phyloP scores from a whole-genome alignment of 2,113 vertebrate genomes.

The Ochotona curzoniae region DNA sequence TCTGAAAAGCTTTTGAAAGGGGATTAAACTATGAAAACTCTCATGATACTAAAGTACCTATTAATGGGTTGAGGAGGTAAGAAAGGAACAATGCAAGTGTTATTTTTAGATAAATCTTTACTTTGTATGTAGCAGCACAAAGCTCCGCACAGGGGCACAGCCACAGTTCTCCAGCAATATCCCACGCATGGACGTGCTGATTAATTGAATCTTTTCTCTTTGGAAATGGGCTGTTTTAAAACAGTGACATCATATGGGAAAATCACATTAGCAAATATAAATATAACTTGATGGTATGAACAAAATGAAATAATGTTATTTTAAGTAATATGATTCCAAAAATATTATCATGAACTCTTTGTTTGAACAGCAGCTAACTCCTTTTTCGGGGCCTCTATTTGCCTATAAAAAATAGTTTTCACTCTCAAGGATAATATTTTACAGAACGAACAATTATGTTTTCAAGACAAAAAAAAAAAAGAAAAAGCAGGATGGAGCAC shows the following conservation, averaged over 20 bases:
- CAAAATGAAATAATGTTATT: neutral
- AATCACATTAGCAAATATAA: slow-evolving; percentile 71
- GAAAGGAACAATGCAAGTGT: slow-evolving; percentile 90
- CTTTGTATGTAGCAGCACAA: slow-evolving; percentile 88
- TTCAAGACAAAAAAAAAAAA: slow-evolving; percentile 75
- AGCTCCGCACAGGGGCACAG: slow-evolving; percentile 82
- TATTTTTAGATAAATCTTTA: slow-evolving; percentile 91
- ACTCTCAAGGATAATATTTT: slow-evolving; percentile 75
- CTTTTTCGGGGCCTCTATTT: slow-evolving; percentile 48
- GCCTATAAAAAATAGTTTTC: slow-evolving; percentile 66
- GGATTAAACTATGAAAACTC: slow-evolving; percentile 99
- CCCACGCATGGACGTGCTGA: slow-evolving; percentile 78
- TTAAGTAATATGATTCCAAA: neutral
- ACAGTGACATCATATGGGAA: slow-evolving; percentile 64
- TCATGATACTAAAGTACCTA: slow-evolving; percentile 98
- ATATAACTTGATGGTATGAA: neutral
- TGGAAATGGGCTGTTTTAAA: slow-evolving; percentile 76
- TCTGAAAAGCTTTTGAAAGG: slow-evolving; percentile 98
- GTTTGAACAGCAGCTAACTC: neutral
- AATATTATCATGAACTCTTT: neutral
- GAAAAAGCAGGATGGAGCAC: slow-evolving; percentile 77
- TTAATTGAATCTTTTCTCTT: slow-evolving; percentile 75
- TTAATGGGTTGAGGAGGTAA: slow-evolving; percentile 90
- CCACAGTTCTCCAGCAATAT: slow-evolving; percentile 79
- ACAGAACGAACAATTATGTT: slow-evolving; percentile 77